Conservation (phyloP, 2,888 invertebrate species). For the Lottia scabra region DNA sequence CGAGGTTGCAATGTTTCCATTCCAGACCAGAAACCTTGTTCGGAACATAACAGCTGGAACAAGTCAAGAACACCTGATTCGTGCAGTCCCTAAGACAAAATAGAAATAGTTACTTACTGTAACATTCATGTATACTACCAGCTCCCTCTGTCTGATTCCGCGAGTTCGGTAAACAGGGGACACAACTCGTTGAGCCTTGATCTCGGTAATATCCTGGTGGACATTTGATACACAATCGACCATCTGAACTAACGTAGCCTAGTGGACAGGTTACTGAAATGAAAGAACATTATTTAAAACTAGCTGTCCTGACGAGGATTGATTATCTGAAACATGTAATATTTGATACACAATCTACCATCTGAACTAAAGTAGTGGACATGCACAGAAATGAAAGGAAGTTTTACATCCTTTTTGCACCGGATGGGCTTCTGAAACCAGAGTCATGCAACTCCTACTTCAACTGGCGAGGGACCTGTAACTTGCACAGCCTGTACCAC, state of each 20-base stretch:
- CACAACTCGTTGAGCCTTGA: constrained; percentile 26
- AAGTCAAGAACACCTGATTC: too few relatives aligned
- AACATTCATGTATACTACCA: constrained; percentile 35
- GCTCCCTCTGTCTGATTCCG: constrained; percentile 35
- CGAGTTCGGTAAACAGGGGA: constrained; percentile 35
- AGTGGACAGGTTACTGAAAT: constrained; percentile 43
- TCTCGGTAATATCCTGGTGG: constrained; percentile 35
- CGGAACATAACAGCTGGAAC: too few relatives aligned
- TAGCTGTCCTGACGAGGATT: too few relatives aligned
- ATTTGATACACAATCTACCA: constrained; percentile 33
- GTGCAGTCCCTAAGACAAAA: too few relatives aligned
- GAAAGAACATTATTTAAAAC: background rate
- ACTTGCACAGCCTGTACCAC: too few relatives aligned
- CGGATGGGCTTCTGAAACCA: too few relatives aligned
- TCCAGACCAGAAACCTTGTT: too few relatives aligned
- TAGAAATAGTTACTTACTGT: constrained; percentile 34
- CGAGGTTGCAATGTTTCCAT: too few relatives aligned
- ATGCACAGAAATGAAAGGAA: constrained; percentile 35
- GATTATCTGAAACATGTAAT: constrained; percentile 17
- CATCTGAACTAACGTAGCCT: constrained; percentile 32
- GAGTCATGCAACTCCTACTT: too few relatives aligned
- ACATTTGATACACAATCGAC: constrained; percentile 38
- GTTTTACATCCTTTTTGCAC: too few relatives aligned
- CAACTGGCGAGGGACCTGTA: too few relatives aligned
- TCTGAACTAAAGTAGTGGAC: constrained; percentile 32